phyloP scores from a whole-genome alignment of 2,888 invertebrate genomes.

The Chesias legatella region DNA sequence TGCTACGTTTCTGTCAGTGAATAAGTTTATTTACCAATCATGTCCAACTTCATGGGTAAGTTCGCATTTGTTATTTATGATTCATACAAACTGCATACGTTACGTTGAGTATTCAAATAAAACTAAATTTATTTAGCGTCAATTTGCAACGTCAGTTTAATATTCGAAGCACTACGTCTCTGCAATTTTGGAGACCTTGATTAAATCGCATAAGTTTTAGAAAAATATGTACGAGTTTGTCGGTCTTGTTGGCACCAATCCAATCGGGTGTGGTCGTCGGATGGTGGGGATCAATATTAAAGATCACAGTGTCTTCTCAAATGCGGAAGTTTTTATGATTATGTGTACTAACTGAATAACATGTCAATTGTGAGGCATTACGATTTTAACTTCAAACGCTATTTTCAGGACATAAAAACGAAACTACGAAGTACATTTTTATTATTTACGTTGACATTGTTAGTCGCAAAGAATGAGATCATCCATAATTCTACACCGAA shows the following conservation, averaged over 20 bases:
- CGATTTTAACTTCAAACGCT: neutral
- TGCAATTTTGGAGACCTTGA: slow-evolving; percentile 6
- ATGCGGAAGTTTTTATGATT: too few relatives aligned
- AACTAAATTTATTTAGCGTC: too few relatives aligned
- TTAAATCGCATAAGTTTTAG: slow-evolving; percentile 23
- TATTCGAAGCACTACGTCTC: too few relatives aligned
- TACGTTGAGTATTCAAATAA: too few relatives aligned
- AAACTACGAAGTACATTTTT: slow-evolving; percentile 11
- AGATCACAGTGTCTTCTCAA: too few relatives aligned
- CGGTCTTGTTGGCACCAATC: slow-evolving; percentile 61
- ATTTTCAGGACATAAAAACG: slow-evolving; percentile 7
- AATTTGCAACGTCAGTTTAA: too few relatives aligned
- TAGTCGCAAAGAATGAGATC: slow-evolving; percentile 40
- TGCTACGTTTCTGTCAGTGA: slow-evolving; percentile 43
- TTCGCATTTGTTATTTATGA: slow-evolving; percentile 25
- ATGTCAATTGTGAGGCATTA: too few relatives aligned
- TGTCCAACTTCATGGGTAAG: slow-evolving; percentile 73
- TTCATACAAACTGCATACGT: too few relatives aligned
- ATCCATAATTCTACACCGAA: slow-evolving; percentile 38
- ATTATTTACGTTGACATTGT: slow-evolving; percentile 28
- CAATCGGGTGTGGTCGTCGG: slow-evolving; percentile 54
- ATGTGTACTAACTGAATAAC: too few relatives aligned
- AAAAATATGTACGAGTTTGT: slow-evolving; percentile 38
- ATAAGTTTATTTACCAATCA: slow-evolving; percentile 44
- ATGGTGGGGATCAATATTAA: slow-evolving; percentile 24